Evolutionary conservation across 2,113 vertebrate genomes (phyloP).

Genomic region (Isurus oxyrinchus): DNA sequence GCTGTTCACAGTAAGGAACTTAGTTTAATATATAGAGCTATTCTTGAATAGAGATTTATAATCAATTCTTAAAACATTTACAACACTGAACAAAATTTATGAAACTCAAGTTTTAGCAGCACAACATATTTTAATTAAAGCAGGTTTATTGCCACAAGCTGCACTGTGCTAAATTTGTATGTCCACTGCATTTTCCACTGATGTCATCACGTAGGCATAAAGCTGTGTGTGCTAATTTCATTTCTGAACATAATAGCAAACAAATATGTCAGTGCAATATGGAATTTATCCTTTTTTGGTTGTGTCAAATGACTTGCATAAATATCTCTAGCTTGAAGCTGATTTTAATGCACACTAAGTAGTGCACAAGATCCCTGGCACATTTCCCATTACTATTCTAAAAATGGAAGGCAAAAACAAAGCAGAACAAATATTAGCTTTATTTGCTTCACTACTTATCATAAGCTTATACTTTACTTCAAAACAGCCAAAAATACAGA

Average conservation of each 20-base stretch:
- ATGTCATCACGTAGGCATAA: not conserved
- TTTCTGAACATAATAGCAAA: not conserved
- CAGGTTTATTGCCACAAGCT: not conserved
- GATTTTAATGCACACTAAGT: not conserved
- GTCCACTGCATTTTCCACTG: not conserved
- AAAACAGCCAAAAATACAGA: not conserved
- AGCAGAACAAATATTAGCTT: constrained; percentile 20
- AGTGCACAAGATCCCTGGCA: not conserved
- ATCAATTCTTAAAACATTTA: not conserved
- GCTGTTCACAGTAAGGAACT: not conserved
- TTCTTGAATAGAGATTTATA: not conserved
- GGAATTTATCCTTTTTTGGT: constrained; percentile 23
- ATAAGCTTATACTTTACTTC: not conserved
- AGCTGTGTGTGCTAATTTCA: not conserved
- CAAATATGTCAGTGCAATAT: not conserved
- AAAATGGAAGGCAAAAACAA: constrained; percentile 3
- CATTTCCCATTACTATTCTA: not conserved
- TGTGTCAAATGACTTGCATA: not conserved
- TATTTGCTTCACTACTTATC: not conserved
- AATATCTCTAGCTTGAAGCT: not conserved
- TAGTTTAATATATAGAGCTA: not conserved
- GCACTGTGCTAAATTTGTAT: not conserved
- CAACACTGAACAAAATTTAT: not conserved
- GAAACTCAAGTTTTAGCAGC: not conserved
- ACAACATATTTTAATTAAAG: not conserved